Evolutionary conservation across 2,888 invertebrate species (phyloP), one percentile per base, ranked within the genome.

Genomic region (Zaprionus bogoriensis): DNA sequence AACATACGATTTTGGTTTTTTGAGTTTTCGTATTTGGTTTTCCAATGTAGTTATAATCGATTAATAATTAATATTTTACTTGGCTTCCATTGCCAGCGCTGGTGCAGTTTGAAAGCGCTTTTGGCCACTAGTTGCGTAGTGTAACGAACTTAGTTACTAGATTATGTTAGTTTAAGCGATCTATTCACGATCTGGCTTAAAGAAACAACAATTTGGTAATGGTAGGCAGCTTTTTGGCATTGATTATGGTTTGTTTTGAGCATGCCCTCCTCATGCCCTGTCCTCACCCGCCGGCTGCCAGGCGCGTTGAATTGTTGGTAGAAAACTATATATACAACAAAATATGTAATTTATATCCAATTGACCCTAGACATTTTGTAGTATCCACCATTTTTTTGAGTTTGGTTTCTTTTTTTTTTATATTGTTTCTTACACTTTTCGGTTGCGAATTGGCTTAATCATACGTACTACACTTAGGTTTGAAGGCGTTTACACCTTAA

Each of bases 71-170:
- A 3, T 27, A 36, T 38, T 70, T 55, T 22, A 42, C 20, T 70
- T 60, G 51, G 70, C 70, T 68, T 67, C 4, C 14, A 32, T 71
- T 71, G 71, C 74, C 71, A 74, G 38, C 70, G 69, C 64, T 71
- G 52, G n/a, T 58, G 62, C 60, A 50, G 50, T 59, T 67, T 60
- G 42, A 63, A 60, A 69, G 63, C 66, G 60, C 65, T 67, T 53
- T 63, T 68, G 74, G 74, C 74, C 54, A 45, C 36, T 73, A 62
- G 70, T 67, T 70, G 48, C 36, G 75, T 74, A 70, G 75, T 74
- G 55, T 55, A 39, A 45, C 36, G 30, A 46, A 61, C 38, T 47
- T 66, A 50, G 46, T 47, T 53, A 45, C 36, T 41, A 57, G 47
- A 52, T 41, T 42, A 58, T 57, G 53, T 61, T 59, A 58, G 50